Conservation (phyloP, 2,888 invertebrate genomes). For the Caenorhabditis sulstoni region DNA sequence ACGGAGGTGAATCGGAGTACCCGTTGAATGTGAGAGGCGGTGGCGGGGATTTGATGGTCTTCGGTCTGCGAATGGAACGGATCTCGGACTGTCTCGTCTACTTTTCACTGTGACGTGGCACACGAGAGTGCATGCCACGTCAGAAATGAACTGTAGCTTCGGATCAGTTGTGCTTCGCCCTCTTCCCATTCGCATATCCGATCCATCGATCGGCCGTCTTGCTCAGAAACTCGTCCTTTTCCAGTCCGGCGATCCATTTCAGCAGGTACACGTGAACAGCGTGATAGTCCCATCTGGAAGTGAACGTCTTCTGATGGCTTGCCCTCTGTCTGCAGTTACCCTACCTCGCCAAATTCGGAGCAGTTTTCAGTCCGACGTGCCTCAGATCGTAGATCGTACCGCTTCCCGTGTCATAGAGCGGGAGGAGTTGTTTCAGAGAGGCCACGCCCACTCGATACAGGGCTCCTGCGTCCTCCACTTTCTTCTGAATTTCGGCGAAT, state of each 20-base stretch:
- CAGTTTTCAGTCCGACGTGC: conserved; percentile 89
- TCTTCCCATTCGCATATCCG: conserved; percentile 75
- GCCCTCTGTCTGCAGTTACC: neutral
- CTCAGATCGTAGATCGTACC: conserved; percentile 96
- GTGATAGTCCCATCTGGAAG: conserved; percentile 93
- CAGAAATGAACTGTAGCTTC: neutral
- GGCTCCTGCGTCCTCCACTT: conserved; percentile 25
- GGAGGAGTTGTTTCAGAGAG: conserved; percentile 90
- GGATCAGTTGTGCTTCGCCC: conserved; percentile 74
- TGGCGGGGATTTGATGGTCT: conserved; percentile 25
- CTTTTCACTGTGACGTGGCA: too few species aligned
- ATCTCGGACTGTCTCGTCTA: neutral
- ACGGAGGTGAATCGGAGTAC: too few species aligned
- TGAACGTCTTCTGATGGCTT: neutral
- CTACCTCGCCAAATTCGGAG: conserved; percentile 90
- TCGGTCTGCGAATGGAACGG: conserved; percentile 21
- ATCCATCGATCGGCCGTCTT: conserved; percentile 77
- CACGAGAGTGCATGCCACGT: too few species aligned
- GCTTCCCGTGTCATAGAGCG: conserved; percentile 94
- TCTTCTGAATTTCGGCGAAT: neutral
- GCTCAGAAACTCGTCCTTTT: conserved; percentile 85
- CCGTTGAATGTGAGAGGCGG: neutral
- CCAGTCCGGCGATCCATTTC: conserved; percentile 89
- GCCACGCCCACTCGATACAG: conserved; percentile 82
- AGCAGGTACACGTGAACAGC: conserved; percentile 96